Percentiles rank a stretch among this genome's conserved stretches.
phyloP scores from a whole-genome alignment of 2,113 vertebrate species.

The Chaenogobius annularis region DNA sequence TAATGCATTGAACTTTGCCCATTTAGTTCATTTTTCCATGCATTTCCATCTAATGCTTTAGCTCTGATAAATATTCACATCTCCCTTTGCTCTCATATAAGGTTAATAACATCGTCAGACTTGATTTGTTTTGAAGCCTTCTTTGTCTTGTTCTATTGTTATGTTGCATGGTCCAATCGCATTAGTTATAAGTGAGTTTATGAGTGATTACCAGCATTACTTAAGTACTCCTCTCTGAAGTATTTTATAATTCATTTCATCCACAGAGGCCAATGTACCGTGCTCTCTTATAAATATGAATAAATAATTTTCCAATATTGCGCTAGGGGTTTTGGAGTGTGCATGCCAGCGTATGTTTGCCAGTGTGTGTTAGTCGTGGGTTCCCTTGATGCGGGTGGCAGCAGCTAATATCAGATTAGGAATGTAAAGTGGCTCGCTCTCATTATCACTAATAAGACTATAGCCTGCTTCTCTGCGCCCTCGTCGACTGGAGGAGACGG shows the following conservation, averaged over 20 bases:
- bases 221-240: slow-evolving; percentile 5
- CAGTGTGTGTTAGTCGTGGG: slow-evolving; percentile 15
- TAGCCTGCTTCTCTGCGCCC: slow-evolving; percentile 60
- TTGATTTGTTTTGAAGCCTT: slow-evolving; percentile 9
- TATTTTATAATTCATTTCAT: slow-evolving; percentile 32
- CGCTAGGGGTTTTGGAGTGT: slow-evolving; percentile 23
- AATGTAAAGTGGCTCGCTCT: slow-evolving; percentile 78
- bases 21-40: neutral
- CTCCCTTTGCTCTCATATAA: neutral
- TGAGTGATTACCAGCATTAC: slow-evolving; percentile 13
- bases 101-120: slow-evolving; percentile 8
- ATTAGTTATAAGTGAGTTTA: slow-evolving; percentile 7
- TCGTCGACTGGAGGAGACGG: slow-evolving; percentile 52
- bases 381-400: slow-evolving; percentile 60
- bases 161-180: slow-evolving; percentile 5
- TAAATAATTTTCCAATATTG: slow-evolving; percentile 39
- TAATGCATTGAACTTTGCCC: slow-evolving; percentile 1
- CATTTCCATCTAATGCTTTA: neutral
- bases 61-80: neutral
- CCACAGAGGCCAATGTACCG: slow-evolving; percentile 12
- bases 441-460: slow-evolving; percentile 80
- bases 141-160: slow-evolving; percentile 8
- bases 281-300: slow-evolving; percentile 46
- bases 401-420: slow-evolving; percentile 80
- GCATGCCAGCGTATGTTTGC: neutral